Evolutionary conservation across 2,113 vertebrate genomes (phyloP).

Genomic region (Podarcis muralis): DNA sequence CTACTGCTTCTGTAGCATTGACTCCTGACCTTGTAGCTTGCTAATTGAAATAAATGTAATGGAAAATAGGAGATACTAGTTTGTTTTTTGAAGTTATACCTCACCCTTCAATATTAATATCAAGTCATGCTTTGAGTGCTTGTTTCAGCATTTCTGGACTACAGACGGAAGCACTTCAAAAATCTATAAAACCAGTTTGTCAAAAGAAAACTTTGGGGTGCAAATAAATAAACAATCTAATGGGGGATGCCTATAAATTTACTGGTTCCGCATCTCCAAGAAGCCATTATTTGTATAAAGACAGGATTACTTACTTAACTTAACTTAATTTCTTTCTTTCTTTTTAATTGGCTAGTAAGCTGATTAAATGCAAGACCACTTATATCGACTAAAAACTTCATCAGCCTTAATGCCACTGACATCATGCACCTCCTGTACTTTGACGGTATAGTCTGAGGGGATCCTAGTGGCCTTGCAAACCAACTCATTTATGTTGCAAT

Average conservation of each 20-base stretch:
- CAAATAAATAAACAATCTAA: not conserved
- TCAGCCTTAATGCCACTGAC: not conserved
- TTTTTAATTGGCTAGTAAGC: slow-evolving; percentile 1
- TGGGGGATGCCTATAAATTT: not conserved
- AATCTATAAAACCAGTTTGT: not conserved
- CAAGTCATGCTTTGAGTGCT: not conserved
- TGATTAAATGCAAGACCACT: not conserved
- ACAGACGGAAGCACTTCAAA: not conserved
- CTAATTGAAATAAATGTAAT: not conserved
- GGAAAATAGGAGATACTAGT: not conserved
- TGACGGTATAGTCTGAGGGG: not conserved
- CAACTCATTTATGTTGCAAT: not conserved
- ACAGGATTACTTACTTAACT: not conserved
- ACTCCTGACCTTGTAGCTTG: not conserved
- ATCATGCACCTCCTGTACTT: not conserved
- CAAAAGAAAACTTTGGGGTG: not conserved
- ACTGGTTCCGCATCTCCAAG: not conserved
- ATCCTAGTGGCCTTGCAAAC: too few species aligned
- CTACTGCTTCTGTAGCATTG: not conserved
- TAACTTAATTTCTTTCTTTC: not conserved
- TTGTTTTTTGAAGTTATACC: not conserved
- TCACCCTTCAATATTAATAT: not conserved
- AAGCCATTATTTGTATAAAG: not conserved
- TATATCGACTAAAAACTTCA: not conserved
- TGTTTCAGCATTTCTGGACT: not conserved